phyloP scores from a whole-genome alignment of 2,797 vertebrate genomes.

The Ibycter americanus region DNA sequence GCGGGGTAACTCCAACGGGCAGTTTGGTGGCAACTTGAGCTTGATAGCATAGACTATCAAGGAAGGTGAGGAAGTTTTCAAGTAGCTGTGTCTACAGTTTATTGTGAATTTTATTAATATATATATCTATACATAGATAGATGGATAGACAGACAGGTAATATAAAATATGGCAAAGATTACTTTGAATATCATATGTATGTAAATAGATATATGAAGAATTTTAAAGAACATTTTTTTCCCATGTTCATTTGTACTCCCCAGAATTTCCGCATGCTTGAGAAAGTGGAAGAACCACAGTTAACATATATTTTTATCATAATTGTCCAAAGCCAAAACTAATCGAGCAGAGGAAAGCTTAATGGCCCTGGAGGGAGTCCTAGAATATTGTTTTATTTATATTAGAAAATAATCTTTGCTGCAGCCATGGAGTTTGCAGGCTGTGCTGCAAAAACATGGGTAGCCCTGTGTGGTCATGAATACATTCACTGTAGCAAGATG shows the following conservation, averaged over 20 bases:
- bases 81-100: not conserved
- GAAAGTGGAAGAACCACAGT: not conserved
- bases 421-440: not conserved
- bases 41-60: not conserved
- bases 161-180: not conserved
- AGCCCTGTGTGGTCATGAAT: not conserved
- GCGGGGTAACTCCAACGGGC: not conserved
- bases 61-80: not conserved
- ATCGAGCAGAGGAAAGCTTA: not conserved
- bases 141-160: not conserved
- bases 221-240: not conserved
- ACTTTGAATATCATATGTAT: not conserved
- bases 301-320: not conserved
- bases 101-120: not conserved
- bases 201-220: not conserved
- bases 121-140: not conserved
- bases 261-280: not conserved
- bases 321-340: not conserved
- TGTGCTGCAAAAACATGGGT: not conserved
- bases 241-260: not conserved
- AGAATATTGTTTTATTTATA: constrained; percentile 17
- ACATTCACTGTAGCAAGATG: not conserved
- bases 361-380: not conserved
- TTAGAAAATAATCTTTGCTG: not conserved
- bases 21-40: not conserved